phyloP scores from a whole-genome alignment of 2,888 invertebrate genomes.

The Euzophera pinguis region DNA sequence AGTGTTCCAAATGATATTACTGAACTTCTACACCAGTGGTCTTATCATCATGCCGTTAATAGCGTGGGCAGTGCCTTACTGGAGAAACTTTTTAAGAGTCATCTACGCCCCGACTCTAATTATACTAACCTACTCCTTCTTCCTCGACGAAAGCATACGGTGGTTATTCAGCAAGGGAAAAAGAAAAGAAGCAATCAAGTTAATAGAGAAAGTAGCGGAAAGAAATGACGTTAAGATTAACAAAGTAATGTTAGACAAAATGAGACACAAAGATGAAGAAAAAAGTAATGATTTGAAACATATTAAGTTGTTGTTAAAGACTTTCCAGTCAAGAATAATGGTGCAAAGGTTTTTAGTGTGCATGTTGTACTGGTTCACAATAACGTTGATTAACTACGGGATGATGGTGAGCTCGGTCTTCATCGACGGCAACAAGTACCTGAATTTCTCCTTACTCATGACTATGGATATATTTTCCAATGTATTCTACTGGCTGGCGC shows the following conservation, averaged over 20 bases:
- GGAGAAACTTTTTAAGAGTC: conserved; percentile 62
- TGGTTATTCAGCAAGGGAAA: conserved; percentile 71
- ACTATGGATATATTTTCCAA: conserved; percentile 70
- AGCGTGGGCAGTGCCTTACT: conserved; percentile 67
- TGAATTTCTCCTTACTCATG: conserved; percentile 67
- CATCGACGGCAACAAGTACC: conserved; percentile 67
- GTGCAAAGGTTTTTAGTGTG: conserved; percentile 65
- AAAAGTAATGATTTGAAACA: conserved; percentile 40
- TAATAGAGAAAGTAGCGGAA: conserved; percentile 62
- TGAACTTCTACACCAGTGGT: conserved; percentile 66
- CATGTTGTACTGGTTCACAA: conserved; percentile 71
- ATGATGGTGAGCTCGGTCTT: conserved; percentile 73
- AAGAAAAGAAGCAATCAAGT: conserved; percentile 43
- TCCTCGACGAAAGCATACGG: conserved; percentile 67
- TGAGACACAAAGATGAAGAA: conserved; percentile 54
- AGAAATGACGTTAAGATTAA: conserved; percentile 54
- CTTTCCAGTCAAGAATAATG: conserved; percentile 64
- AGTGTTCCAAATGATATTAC: conserved; percentile 64
- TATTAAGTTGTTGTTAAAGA: conserved; percentile 52
- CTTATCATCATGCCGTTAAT: conserved; percentile 65
- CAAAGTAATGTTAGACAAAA: conserved; percentile 39
- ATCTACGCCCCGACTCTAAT: conserved; percentile 67
- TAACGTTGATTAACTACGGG: conserved; percentile 70
- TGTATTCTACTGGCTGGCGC: conserved; percentile 63
- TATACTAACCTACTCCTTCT: conserved; percentile 58